Evolutionary conservation across 35 echinoderm and acorn worm species (phyloP), one percentile per base, ranked within the genome.

Genomic region (Nesometra sesokonis): DNA sequence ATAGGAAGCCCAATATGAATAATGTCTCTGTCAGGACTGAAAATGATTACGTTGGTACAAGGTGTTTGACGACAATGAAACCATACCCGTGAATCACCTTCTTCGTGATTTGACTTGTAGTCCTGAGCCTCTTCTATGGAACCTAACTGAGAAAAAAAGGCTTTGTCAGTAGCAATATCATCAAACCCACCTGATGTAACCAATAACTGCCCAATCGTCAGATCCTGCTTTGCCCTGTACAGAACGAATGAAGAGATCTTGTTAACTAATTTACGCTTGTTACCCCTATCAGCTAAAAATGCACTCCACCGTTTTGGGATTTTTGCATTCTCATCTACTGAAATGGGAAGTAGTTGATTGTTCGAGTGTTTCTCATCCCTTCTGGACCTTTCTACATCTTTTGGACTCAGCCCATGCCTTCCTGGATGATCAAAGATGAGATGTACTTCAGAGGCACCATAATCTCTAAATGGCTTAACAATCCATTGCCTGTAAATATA

Each of bases 81-180:
- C 85, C 90, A 91, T 3, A 87, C 85, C 15, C 90, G 35, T 34
- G 90, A 87, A 47, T 91, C 90, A 13, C 32, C 90, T 77, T 91
- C 90, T 38, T 91, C 90, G 77, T 91, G 90, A 82, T 91, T 87
- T 3, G 79, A 87, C 5, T 17, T 37, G 33, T 82, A 91, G 7
- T 35, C 34, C 0, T 35, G 80, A 32, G 31, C 43, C 40, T 82
- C 85, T 67, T 19, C 19, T 27, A 11, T 32, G 5, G 33, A 31
- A n/a, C 32, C 81, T 81, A 77, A 27, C 21, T 11, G 31, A 9
- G 81, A 47, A n/a, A 78, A 36, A 29, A 79, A 88, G 23, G 90
- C 86, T 80, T 87, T 92, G 76, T 92, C 90, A 0, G 15, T 84
- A 23, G 83, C n/a, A 35, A 80, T 29, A 39, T 86, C 90, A 43